phyloP scores from a whole-genome alignment of 2,888 invertebrate genomes.

The Cephalotes varians region DNA sequence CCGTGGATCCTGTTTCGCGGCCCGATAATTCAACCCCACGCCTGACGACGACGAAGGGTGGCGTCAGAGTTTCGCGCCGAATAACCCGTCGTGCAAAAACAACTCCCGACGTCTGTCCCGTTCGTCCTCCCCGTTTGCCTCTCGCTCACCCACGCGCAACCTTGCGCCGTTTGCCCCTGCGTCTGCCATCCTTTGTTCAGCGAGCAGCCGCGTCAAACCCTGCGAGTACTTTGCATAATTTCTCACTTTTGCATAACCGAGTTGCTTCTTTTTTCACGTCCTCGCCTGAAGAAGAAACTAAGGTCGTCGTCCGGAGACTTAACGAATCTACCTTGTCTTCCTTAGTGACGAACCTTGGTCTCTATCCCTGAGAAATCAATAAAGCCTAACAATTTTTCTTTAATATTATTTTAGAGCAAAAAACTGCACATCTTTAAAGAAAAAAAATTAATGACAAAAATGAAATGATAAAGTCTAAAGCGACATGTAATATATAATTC shows the following conservation, averaged over 20 bases:
- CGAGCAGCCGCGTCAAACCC: conserved; percentile 67
- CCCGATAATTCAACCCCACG: conserved; percentile 68
- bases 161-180: conserved; percentile 23
- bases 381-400: conserved; percentile 12
- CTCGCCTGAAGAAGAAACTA: conserved; percentile 40
- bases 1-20: conserved; percentile 64
- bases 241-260: conserved; percentile 71
- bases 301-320: conserved; percentile 41
- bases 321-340: conserved; percentile 40
- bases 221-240: conserved; percentile 74
- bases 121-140: background rate
- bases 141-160: conserved; percentile 20
- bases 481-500: background rate
- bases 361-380: conserved; percentile 26
- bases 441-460: background rate
- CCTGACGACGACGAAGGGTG: conserved; percentile 63
- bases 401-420: background rate
- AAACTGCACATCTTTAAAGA: background rate
- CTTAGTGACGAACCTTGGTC: background rate
- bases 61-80: conserved; percentile 72
- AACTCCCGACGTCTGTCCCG: conserved; percentile 54
- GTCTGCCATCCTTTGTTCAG: conserved; percentile 34
- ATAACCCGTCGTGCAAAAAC: conserved; percentile 70
- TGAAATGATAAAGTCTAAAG: background rate
- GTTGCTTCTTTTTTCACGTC: conserved; percentile 61